Evolutionary conservation across 2,888 invertebrate genomes (phyloP).

Genomic region (Tridacna gigas): DNA sequence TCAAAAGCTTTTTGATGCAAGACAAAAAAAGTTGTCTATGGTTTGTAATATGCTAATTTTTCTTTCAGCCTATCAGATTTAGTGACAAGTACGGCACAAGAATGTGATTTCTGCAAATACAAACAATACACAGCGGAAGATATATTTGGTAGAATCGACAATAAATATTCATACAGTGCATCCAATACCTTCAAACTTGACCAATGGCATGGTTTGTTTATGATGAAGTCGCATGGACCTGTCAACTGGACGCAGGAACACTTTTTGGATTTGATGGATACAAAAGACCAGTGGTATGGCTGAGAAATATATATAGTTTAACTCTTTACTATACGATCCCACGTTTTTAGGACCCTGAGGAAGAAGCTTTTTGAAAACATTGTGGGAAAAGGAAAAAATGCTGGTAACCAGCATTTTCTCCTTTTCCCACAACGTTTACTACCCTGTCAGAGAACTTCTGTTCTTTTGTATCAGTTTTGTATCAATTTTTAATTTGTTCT

Average conservation of each 20-base stretch:
- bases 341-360: not conserved
- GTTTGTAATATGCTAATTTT: not conserved
- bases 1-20: too few relatives aligned
- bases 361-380: not conserved
- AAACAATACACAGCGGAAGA: slow-evolving; percentile 84
- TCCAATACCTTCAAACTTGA: slow-evolving; percentile 86
- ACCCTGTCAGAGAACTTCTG: too few relatives aligned
- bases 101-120: slow-evolving; percentile 85
- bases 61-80: slow-evolving; percentile 56
- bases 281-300: slow-evolving; percentile 83
- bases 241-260: slow-evolving; percentile 81
- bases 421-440: too few relatives aligned
- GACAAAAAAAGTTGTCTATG: too few relatives aligned
- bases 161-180: slow-evolving; percentile 82
- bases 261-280: slow-evolving; percentile 82
- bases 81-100: slow-evolving; percentile 69
- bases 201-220: slow-evolving; percentile 84
- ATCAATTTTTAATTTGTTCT: too few relatives aligned
- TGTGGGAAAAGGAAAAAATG: not conserved
- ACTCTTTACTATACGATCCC: not conserved
- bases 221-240: slow-evolving; percentile 84
- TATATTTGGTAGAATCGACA: slow-evolving; percentile 84
- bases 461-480: too few relatives aligned
- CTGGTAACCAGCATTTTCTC: too few relatives aligned
- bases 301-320: not conserved